Evolutionary conservation across 2,888 invertebrate species (phyloP).

Genomic region (Melanophora roralis): DNA sequence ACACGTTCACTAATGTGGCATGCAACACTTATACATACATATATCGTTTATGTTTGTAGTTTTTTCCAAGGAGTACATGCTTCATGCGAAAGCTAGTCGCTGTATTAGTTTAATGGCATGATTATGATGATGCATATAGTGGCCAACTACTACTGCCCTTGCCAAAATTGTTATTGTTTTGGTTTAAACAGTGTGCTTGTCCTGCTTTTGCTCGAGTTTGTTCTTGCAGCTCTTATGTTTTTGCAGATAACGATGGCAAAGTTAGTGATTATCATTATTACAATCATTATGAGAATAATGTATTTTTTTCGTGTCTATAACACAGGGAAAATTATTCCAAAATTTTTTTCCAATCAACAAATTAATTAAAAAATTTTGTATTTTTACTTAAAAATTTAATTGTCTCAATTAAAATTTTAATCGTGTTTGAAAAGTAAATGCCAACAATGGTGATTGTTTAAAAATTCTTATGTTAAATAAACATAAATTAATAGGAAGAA

Average conservation of each 20-base stretch:
- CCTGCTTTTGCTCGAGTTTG: neutral
- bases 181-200: neutral
- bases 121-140: slow-evolving; percentile 18
- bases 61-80: neutral
- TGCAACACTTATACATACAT: neutral
- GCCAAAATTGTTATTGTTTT: neutral
- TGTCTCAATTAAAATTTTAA: too few species aligned
- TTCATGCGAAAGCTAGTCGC: slow-evolving; percentile 6
- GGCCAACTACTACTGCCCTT: neutral
- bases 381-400: too few species aligned
- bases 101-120: slow-evolving; percentile 29
- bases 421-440: too few species aligned
- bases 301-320: slow-evolving; percentile 3
- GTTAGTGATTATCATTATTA: slow-evolving; percentile 38
- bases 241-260: slow-evolving; percentile 33
- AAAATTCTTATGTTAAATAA: too few species aligned
- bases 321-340: too few species aligned
- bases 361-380: too few species aligned
- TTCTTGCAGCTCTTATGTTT: neutral
- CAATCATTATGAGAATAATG: slow-evolving; percentile 19
- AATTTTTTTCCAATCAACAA: too few species aligned
- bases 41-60: neutral
- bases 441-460: too few species aligned
- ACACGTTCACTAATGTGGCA: neutral
- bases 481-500: too few species aligned